Base-by-base conservation (phyloP, 2,113 vertebrate species). In the Picathartes gymnocephalus region DNA sequence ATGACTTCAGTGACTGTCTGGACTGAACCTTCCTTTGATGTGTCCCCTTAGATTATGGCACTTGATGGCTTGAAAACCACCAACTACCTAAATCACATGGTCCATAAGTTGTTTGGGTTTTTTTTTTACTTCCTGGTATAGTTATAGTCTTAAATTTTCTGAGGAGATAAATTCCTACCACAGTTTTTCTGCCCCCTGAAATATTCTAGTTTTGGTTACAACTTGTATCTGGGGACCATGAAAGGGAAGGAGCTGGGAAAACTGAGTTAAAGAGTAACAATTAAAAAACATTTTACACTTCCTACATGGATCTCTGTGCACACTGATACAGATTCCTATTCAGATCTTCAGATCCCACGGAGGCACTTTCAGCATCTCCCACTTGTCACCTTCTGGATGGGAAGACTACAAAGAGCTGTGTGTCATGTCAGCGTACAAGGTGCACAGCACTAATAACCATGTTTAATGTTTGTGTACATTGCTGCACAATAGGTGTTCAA, bases 401-500 rank as follows among this genome's bases (percentile, higher is more conserved):
- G 79, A 90, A 73, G 68, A 45, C 85, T 80, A 85, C 68, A 70
- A 81, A 80, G 85, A 66, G 44, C 60, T 9, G 3, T 31, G 61
- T 76, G 78, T 57, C 62, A 33, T 27, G 57, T 93, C 90, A 93
- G 57, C 0, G 0, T n/a, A 58, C 1, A 0, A 83, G 73, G 65
- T 78, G 71, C 82, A 81, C 54, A 62, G 71, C 94, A 60, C 74
- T 78, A 83, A 86, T 80, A 83, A 81, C 66, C 53, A 44, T 8
- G 68, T 81, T 68, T 81, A 76, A 86, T 73, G 68, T 77, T 92
- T 95, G 68, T 48, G 47, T 82, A 86, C 18, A 69, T 66, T 66
- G 74, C 87, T 73, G 73, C 73, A 64, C 82, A 65, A 65, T 62
- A 92, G 85, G 82, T 80, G 79, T 81, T 92, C 92, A 54, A 78